phyloP scores from a whole-genome alignment of 2,797 vertebrate genomes.

The Gymnopithys bicolor region DNA sequence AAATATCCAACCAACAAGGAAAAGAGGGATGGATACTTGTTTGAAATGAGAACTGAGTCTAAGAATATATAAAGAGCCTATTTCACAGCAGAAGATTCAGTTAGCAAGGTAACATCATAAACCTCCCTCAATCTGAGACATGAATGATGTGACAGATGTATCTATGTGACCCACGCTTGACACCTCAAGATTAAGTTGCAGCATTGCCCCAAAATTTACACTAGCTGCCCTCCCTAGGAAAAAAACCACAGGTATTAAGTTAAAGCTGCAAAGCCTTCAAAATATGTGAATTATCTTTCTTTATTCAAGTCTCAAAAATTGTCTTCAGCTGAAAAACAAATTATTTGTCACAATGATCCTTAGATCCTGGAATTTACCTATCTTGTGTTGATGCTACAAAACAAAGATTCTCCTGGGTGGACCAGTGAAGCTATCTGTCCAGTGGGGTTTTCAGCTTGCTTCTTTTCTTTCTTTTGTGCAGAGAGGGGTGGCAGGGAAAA shows the following conservation, averaged over 20 bases:
- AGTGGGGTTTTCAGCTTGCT: not conserved
- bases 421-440: not conserved
- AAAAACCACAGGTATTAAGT: rapidly evolving
- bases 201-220: not conserved
- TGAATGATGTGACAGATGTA: rapidly evolving
- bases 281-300: not conserved
- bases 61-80: not conserved
- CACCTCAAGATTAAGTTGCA: not conserved
- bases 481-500: not conserved
- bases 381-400: not conserved
- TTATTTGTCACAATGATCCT: not conserved
- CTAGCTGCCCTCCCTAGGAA: not conserved
- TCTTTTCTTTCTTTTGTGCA: not conserved
- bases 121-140: not conserved
- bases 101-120: not conserved
- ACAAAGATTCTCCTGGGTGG: not conserved
- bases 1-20: not conserved
- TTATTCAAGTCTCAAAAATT: not conserved
- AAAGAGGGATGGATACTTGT: not conserved
- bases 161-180: not conserved
- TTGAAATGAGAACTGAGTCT: not conserved
- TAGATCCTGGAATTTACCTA: not conserved
- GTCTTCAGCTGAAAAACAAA: not conserved
- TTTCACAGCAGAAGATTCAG: not conserved
- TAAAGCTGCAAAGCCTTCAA: not conserved